A percentile compares a stretch with the other conserved stretches of the same genome.
phyloP scores from a whole-genome alignment of 2,797 vertebrate genomes.

The Schizopygopsis malacanthus region DNA sequence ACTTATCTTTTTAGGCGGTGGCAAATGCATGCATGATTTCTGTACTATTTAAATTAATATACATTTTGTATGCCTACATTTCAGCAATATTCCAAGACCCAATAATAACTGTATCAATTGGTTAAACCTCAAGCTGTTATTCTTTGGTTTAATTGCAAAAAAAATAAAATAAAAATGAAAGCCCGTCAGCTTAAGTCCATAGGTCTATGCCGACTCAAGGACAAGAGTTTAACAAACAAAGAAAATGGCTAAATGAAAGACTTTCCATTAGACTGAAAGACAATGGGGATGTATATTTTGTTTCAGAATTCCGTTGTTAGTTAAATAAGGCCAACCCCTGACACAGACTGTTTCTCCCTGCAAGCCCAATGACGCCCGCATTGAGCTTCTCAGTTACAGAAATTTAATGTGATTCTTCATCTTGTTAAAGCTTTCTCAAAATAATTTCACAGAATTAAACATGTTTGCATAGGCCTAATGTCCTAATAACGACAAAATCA shows the following conservation, averaged over 20 bases:
- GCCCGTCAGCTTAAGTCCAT: not conserved
- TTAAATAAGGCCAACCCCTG: not conserved
- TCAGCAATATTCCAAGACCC: not conserved
- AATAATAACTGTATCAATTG: not conserved
- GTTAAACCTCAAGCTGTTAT: not conserved
- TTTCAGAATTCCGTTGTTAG: not conserved
- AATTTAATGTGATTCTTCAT: not conserved
- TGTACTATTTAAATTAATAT: not conserved
- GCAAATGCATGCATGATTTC: not conserved
- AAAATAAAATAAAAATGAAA: not conserved
- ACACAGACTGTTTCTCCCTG: not conserved
- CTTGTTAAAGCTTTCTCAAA: not conserved
- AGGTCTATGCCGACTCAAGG: not conserved
- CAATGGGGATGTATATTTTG: not conserved
- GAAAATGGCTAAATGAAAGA: not conserved
- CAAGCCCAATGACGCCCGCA: conserved; percentile 12
- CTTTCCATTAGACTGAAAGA: too few relatives aligned
- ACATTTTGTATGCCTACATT: not conserved
- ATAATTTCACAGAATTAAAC: not conserved
- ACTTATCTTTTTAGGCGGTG: not conserved
- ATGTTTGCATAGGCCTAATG: not conserved
- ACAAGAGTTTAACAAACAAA: not conserved
- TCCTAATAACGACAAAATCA: not conserved
- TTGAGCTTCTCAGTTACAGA: not conserved
- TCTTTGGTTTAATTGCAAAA: not conserved